These are phyloP conservation scores for Yponomeuta cagnagella DNA, from an alignment of 2,888 invertebrate genomes.

Conservation along the genomic window DNA sequence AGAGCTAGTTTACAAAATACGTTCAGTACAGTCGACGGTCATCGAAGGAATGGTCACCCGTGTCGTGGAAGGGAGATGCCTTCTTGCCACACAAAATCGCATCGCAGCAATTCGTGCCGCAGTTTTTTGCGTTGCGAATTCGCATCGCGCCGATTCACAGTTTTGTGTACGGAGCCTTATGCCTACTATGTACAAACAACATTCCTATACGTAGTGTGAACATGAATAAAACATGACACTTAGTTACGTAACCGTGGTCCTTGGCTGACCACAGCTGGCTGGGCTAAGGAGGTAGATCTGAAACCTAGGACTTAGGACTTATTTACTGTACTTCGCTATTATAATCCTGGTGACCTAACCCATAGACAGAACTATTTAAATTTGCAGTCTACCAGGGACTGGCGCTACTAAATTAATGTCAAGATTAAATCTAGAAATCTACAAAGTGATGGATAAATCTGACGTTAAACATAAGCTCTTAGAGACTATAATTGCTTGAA, in stretches of 20 bases:
- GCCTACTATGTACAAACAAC: constrained; percentile 25
- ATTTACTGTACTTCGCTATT: background rate
- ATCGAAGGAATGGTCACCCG: too few relatives aligned
- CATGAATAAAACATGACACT: constrained; percentile 61
- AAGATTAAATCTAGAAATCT: constrained; percentile 5
- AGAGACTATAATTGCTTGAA: constrained; percentile 3
- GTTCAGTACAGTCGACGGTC: too few relatives aligned
- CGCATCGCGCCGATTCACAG: too few relatives aligned
- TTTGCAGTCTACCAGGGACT: too few relatives aligned
- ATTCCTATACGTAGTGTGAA: constrained; percentile 51
- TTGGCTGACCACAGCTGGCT: constrained; percentile 41
- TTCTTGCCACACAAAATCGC: too few relatives aligned
- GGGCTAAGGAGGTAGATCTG: constrained; percentile 16
- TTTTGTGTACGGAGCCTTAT: too few relatives aligned
- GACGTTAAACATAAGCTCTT: background rate
- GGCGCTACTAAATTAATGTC: background rate
- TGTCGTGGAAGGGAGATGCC: too few relatives aligned
- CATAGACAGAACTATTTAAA: too few relatives aligned
- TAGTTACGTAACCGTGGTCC: constrained; percentile 51
- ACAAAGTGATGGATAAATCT: constrained; percentile 3
- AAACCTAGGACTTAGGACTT: background rate
- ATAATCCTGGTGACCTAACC: too few relatives aligned
- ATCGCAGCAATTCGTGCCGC: too few relatives aligned
- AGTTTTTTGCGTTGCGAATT: too few relatives aligned
- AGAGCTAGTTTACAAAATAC: too few relatives aligned